A percentile compares a stretch with the other conserved stretches of the same genome.
Evolutionary conservation across 2,888 invertebrate species (phyloP).

Genomic region (Phengaris alcon): DNA sequence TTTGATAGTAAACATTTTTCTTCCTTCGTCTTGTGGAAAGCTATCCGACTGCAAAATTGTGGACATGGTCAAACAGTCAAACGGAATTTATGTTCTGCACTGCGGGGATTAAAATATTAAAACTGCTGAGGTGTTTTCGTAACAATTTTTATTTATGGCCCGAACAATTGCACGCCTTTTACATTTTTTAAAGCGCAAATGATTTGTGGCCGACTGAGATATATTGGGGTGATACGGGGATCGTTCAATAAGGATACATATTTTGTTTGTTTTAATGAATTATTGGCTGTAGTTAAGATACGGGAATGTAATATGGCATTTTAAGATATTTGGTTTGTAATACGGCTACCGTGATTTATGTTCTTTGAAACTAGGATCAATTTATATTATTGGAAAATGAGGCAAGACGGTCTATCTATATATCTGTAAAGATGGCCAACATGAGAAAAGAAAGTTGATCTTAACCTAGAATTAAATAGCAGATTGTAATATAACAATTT

Average conservation of each 20-base stretch:
- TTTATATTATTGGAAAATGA: too few species aligned
- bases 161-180: constrained; percentile 58
- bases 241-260: constrained; percentile 12
- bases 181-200: constrained; percentile 52
- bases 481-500: too few species aligned
- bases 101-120: constrained; percentile 67
- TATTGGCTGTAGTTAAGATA: constrained; percentile 33
- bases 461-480: too few species aligned
- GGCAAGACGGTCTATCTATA: too few species aligned
- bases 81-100: constrained; percentile 60
- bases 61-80: constrained; percentile 56
- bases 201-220: constrained; percentile 58
- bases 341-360: too few species aligned
- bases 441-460: too few species aligned
- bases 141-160: constrained; percentile 66
- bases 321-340: too few species aligned
- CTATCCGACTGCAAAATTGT: constrained; percentile 44
- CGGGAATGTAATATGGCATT: background rate
- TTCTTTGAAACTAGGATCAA: too few species aligned
- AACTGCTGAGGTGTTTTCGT: constrained; percentile 69
- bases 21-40: constrained; percentile 34
- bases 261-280: constrained; percentile 41
- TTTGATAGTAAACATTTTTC: constrained; percentile 13
- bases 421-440: too few species aligned
- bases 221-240: constrained; percentile 49